Conservation (phyloP, 1,140 invertebrate genomes). For the Neuroterus valhalla region DNA sequence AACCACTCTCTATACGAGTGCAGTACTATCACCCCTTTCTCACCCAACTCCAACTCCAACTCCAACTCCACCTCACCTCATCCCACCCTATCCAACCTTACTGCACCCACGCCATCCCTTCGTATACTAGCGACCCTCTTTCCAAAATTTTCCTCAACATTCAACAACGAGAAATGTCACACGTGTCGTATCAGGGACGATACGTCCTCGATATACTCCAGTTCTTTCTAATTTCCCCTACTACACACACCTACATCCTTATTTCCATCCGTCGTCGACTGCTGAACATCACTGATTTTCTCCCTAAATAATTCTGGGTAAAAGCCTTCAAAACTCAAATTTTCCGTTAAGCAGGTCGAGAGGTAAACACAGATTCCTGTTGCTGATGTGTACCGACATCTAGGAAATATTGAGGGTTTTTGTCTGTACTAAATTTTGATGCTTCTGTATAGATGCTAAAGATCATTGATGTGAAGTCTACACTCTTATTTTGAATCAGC, state of each 20-base stretch:
- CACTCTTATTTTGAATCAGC: no score
- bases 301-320: not conserved
- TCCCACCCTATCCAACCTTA: slow-evolving; percentile 27
- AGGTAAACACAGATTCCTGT: no score
- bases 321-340: no score
- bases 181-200: slow-evolving; percentile 54
- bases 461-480: no score
- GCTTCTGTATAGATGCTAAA: no score
- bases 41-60: not conserved
- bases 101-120: slow-evolving; percentile 28
- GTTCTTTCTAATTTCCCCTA: slow-evolving; percentile 1
- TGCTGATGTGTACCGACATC: no score
- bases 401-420: no score
- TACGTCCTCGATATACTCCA: slow-evolving; percentile 12
- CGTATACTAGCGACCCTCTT: slow-evolving; percentile 50
- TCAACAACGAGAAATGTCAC: slow-evolving; percentile 63
- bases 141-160: slow-evolving; percentile 58
- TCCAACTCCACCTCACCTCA: not conserved
- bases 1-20: slow-evolving; percentile 40
- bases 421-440: no score
- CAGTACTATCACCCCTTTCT: slow-evolving; percentile 3
- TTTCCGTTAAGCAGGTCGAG: no score
- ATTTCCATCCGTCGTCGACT: not conserved
- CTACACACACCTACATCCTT: not conserved
- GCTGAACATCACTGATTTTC: not conserved